Evolutionary conservation across 92 coral and sea anemone genomes (phyloP).

Genomic region (Heliopora coerulea): DNA sequence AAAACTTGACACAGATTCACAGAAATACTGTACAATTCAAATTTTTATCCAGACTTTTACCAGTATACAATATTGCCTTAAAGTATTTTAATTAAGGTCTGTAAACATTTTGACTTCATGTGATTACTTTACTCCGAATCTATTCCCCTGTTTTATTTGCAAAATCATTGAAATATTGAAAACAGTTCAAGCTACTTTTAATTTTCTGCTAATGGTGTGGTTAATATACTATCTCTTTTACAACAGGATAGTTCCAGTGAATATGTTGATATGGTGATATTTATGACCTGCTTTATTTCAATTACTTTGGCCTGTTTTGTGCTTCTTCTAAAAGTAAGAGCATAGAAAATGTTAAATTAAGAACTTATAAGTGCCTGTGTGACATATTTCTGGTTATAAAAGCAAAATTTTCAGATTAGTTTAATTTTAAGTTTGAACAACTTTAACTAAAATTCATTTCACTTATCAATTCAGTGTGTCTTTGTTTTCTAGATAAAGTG

Average conservation of each 20-base stretch:
- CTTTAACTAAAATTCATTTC: neutral
- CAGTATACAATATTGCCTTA: too few species aligned
- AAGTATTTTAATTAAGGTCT: too few species aligned
- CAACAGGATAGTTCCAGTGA: constrained; percentile 87
- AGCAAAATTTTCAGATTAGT: neutral
- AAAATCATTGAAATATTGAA: neutral
- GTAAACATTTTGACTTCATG: neutral
- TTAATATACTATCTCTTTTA: neutral
- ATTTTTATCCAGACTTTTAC: too few species aligned
- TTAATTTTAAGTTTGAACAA: neutral
- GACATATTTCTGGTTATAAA: too few species aligned
- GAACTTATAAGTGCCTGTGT: too few species aligned
- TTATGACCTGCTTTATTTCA: constrained; percentile 93
- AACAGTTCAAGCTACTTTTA: too few species aligned
- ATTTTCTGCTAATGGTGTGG: too few species aligned
- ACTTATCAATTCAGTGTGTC: neutral
- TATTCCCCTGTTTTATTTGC: neutral
- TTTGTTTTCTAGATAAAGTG: constrained; percentile 72
- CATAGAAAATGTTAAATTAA: neutral
- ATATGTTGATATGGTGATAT: constrained; percentile 95
- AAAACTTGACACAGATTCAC: too few species aligned
- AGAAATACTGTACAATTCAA: too few species aligned
- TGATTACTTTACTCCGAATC: neutral
- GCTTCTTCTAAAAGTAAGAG: constrained; percentile 74
- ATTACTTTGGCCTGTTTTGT: constrained; percentile 87